Conservation (phyloP, 2,113 vertebrate genomes). For the Archocentrus centrarchus region DNA sequence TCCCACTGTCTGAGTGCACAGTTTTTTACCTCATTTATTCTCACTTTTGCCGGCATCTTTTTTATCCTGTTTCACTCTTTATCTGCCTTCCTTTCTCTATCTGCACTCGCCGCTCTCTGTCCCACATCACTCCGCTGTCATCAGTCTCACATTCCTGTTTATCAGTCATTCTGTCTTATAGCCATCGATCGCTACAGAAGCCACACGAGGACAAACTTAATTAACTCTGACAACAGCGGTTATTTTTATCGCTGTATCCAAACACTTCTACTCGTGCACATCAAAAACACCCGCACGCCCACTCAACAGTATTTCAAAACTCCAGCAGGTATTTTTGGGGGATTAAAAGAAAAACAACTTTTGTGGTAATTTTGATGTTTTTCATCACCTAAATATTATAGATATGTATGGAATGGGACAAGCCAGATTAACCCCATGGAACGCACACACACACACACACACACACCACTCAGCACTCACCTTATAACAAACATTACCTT, state of each 20-base stretch:
- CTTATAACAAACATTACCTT: slow-evolving; percentile 25
- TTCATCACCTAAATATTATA: slow-evolving; percentile 43
- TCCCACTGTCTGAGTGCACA: not conserved
- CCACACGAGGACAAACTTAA: slow-evolving; percentile 65
- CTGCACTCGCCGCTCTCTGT: slow-evolving; percentile 24
- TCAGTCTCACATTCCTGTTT: slow-evolving; percentile 58
- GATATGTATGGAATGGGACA: not conserved
- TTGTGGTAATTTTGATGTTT: slow-evolving; percentile 25
- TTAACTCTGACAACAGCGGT: slow-evolving; percentile 69
- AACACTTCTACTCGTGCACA: slow-evolving; percentile 11
- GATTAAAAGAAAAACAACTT: slow-evolving; percentile 6
- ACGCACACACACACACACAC: not conserved
- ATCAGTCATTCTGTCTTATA: slow-evolving; percentile 60
- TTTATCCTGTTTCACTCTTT: slow-evolving; percentile 38
- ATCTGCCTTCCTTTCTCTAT: slow-evolving; percentile 35
- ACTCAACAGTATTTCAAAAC: not conserved
- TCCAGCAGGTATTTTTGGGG: not conserved
- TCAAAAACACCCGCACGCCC: not conserved
- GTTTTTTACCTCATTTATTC: slow-evolving; percentile 25
- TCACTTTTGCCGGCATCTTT: slow-evolving; percentile 17
- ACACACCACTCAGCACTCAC: not conserved
- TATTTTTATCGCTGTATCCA: slow-evolving; percentile 65
- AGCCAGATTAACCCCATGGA: slow-evolving; percentile 16
- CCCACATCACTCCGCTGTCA: slow-evolving; percentile 52
- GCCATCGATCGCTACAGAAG: slow-evolving; percentile 58